These are phyloP conservation scores for Tillus elongatus DNA, from an alignment of 2,888 invertebrate genomes.

Conservation along the genomic window DNA sequence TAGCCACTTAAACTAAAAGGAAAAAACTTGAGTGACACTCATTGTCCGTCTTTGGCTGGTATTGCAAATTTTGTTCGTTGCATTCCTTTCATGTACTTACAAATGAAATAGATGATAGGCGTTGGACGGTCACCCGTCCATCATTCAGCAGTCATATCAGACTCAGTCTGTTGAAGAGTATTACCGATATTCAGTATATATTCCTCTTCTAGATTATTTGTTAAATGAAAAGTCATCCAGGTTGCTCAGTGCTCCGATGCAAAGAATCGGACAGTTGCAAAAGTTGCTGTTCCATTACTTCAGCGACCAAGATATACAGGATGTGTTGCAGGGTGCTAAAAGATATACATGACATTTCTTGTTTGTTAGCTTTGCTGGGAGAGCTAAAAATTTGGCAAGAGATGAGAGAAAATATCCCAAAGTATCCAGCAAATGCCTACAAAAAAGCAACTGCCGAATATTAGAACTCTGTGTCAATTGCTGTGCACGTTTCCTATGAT, in stretches of 20 bases:
- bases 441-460: conserved; percentile 2
- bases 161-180: conserved; percentile 8
- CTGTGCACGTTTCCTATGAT: conserved; percentile 4
- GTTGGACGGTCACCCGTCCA: too few relatives aligned
- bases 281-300: conserved; percentile 6
- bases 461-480: conserved; percentile 2
- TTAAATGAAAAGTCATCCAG: conserved; percentile 6
- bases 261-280: conserved; percentile 5
- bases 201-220: conserved; percentile 6
- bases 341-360: not conserved
- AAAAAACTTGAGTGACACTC: too few relatives aligned
- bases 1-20: too few relatives aligned
- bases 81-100: too few relatives aligned
- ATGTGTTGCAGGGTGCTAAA: not conserved
- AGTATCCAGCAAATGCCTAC: conserved; percentile 2
- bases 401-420: not conserved
- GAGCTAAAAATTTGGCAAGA: conserved; percentile 2
- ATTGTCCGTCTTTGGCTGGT: too few relatives aligned
- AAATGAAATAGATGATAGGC: too few relatives aligned
- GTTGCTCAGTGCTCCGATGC: not conserved
- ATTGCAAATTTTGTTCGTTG: too few relatives aligned
- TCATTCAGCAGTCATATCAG: too few relatives aligned
- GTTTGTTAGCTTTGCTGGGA: not conserved
- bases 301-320: conserved; percentile 6
- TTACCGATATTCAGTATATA: conserved; percentile 5